A percentile compares a stretch with the other conserved stretches of the same genome.
Conservation (phyloP, 1,140 invertebrate genomes). For the Brachionus rotundiformis region DNA sequence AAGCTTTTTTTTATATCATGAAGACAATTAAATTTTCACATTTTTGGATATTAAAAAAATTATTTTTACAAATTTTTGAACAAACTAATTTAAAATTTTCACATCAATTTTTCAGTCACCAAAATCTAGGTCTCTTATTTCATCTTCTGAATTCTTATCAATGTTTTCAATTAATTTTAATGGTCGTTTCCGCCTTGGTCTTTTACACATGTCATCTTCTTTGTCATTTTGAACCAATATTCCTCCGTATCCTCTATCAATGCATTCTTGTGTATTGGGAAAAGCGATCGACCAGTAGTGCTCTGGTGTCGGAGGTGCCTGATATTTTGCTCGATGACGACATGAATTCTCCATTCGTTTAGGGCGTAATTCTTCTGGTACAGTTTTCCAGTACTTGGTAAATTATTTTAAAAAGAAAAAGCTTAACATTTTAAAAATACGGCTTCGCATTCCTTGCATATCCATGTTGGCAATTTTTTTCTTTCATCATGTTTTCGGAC, state of each 20-base stretch:
- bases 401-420: conserved; percentile 12
- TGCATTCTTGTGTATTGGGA: conserved; percentile 60
- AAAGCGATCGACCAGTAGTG: conserved; percentile 64
- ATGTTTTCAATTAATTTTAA: conserved; percentile 10
- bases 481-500: conserved; percentile 58
- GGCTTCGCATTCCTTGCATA: conserved; percentile 58
- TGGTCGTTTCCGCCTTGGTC: conserved; percentile 29
- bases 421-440: conserved; percentile 53
- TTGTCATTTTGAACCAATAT: conserved; percentile 33
- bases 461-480: conserved; percentile 56
- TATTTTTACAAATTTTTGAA: not conserved
- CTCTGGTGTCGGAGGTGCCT: conserved; percentile 60
- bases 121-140: conserved; percentile 18
- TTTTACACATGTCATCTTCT: conserved; percentile 33
- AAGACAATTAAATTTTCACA: no score
- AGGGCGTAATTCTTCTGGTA: conserved; percentile 8
- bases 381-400: conserved; percentile 29
- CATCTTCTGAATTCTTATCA: conserved; percentile 16
- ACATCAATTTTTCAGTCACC: no score
- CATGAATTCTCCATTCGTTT: conserved; percentile 59
- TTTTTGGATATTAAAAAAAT: no score
- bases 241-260: conserved; percentile 56
- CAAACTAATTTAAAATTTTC: no score
- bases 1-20: no score
- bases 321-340: conserved; percentile 58